phyloP scores from a whole-genome alignment of 2,113 vertebrate species.

The Sarotherodon lohbergeri region DNA sequence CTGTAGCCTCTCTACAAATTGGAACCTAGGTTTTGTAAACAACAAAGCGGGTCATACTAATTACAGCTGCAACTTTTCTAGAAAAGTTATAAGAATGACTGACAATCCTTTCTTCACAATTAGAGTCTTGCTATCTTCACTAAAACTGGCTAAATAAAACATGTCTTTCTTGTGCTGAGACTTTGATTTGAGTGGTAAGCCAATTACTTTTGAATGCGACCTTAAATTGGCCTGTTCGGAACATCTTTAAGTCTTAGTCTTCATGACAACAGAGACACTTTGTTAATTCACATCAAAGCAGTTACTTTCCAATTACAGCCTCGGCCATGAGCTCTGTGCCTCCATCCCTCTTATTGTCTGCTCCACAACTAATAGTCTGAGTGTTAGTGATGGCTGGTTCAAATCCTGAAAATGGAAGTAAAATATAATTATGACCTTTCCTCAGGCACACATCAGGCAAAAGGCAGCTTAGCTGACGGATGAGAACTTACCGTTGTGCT shows the following conservation, averaged over 20 bases:
- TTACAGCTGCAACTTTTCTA: background rate
- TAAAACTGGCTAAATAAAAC: slow-evolving; percentile 24
- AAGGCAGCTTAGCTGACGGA: slow-evolving; percentile 27
- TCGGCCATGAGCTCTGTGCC: background rate
- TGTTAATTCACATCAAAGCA: slow-evolving; percentile 56
- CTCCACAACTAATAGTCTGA: background rate
- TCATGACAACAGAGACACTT: slow-evolving; percentile 18
- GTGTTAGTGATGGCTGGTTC: background rate
- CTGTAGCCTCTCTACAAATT: background rate
- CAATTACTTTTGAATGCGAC: slow-evolving; percentile 35
- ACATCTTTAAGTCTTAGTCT: slow-evolving; percentile 11
- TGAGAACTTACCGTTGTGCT: background rate
- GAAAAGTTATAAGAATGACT: background rate
- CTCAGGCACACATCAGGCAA: background rate
- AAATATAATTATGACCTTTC: slow-evolving; percentile 41
- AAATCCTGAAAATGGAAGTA: background rate
- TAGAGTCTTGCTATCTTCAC: background rate
- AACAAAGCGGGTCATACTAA: background rate
- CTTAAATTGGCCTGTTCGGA: slow-evolving; percentile 39
- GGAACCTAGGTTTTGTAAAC: background rate
- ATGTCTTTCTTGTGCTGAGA: background rate
- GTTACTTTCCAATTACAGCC: slow-evolving; percentile 48
- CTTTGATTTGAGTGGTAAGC: slow-evolving; percentile 11
- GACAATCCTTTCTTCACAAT: background rate
- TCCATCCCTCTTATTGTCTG: background rate